Conservation (phyloP, 1,140 invertebrate species). For the Lutraria rhynchaena region DNA sequence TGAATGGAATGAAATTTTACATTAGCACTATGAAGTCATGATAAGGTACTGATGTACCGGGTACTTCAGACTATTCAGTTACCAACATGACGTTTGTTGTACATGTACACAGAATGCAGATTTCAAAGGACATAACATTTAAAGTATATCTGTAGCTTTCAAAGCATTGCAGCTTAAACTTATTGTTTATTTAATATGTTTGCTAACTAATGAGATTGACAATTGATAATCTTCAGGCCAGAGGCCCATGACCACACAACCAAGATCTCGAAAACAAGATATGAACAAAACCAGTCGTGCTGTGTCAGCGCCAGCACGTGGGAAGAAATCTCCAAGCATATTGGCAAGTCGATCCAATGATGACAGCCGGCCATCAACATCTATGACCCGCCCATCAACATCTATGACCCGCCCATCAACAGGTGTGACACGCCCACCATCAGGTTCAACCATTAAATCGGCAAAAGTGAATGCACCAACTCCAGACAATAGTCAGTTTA, state of each 20-base stretch:
- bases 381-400: constrained; percentile 53
- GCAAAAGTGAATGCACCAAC: constrained; percentile 53
- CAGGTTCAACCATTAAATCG: constrained; percentile 53
- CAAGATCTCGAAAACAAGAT: constrained; percentile 46
- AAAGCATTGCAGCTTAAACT: too few relatives aligned
- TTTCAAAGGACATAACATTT: too few relatives aligned
- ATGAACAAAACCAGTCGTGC: constrained; percentile 41
- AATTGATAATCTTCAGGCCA: constrained; percentile 37
- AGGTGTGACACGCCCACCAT: constrained; percentile 54
- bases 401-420: constrained; percentile 57
- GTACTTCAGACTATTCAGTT: too few relatives aligned
- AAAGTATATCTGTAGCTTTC: too few relatives aligned
- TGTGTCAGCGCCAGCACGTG: constrained; percentile 56
- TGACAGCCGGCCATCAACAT: constrained; percentile 64
- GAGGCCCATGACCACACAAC: constrained; percentile 61
- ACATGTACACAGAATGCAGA: too few relatives aligned
- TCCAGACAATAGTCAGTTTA: constrained; percentile 63
- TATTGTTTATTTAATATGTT: too few relatives aligned
- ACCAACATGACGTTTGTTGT: too few relatives aligned
- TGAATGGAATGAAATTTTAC: too few relatives aligned
- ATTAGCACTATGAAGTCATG: too few relatives aligned
- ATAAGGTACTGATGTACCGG: too few relatives aligned
- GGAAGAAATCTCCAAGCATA: constrained; percentile 65
- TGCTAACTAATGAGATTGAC: too few relatives aligned
- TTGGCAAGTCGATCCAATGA: constrained; percentile 60